These are phyloP conservation scores for Clunio marinus DNA, from an alignment of 2,888 invertebrate genomes.

Conservation along the genomic window DNA sequence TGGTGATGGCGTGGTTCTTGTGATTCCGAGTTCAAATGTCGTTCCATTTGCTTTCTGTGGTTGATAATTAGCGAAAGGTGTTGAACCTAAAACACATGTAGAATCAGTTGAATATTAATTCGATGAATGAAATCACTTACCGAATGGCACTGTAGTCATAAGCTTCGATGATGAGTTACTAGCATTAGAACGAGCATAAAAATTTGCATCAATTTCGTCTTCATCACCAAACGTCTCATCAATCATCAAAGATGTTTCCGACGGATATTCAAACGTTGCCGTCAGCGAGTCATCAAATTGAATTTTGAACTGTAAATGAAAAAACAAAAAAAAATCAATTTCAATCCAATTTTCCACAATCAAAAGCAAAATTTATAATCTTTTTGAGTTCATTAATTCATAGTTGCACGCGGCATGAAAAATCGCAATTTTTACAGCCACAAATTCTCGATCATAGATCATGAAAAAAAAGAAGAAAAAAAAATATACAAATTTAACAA, in stretches of 20 bases:
- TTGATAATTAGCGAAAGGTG: slow-evolving; percentile 77
- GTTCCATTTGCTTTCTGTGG: slow-evolving; percentile 68
- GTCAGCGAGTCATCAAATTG: slow-evolving; percentile 85
- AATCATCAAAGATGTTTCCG: slow-evolving; percentile 75
- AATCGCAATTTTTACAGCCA: neutral
- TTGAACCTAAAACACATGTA: slow-evolving; percentile 50
- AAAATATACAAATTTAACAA: neutral
- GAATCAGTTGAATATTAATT: neutral
- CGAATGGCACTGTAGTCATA: slow-evolving; percentile 34
- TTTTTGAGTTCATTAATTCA: neutral
- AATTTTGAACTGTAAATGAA: slow-evolving; percentile 68
- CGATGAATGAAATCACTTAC: neutral
- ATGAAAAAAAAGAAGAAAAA: too few species aligned
- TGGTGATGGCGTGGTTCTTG: slow-evolving; percentile 55
- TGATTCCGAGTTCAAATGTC: slow-evolving; percentile 75
- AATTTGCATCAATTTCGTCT: slow-evolving; percentile 31
- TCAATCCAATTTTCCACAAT: neutral
- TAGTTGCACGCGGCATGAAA: neutral
- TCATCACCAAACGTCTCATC: slow-evolving; percentile 51
- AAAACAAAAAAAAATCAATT: neutral
- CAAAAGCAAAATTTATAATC: neutral
- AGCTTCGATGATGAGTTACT: neutral
- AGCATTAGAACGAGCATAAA: slow-evolving; percentile 7
- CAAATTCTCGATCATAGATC: too few species aligned
- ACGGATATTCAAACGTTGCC: slow-evolving; percentile 89